Evolutionary conservation across 1,140 invertebrate genomes (phyloP), one percentile per base, ranked within the genome.

Genomic region (Drosophila punjabiensis): DNA sequence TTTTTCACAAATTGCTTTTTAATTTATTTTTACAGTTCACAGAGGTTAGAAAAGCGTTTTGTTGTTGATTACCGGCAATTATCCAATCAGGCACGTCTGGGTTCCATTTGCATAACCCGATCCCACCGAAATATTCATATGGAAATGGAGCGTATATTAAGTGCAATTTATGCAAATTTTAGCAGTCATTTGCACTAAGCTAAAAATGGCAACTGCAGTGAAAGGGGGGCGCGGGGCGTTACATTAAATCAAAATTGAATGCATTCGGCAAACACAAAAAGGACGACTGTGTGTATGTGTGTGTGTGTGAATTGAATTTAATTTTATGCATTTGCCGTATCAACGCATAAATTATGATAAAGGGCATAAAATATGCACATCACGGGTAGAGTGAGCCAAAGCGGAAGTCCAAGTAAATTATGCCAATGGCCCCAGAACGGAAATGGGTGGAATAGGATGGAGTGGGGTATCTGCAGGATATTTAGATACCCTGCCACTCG

Each of bases 331-430:
- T 84, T 84, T 84, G 81, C 81, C 48, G 67, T 77, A 84, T 81
- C 71, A 73, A 71, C 76, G 81, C 76, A 84, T 84, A 84, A 84
- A 84, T 84, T 84, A 84, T 84, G 81, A 84, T 84, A 84, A 84
- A 84, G 80, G 76, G 70, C 81, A 84, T 84, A 84, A 84, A 84
- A 84, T 84, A 84, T 81, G 73, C 53, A 76, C 50, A 41, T 16
- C 47, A 28, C 14, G 47, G 56, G 18, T 33, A 6, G 47, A 65
- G 64, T 68, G 64, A 79, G 67, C 69, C 77, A 76, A 74, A 79
- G 64, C 75, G 81, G 81, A 75, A 76, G 61, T 73, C 47, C 61
- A 73, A 83, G 76, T 83, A 84, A 80, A 83, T 83, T 83, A 83
- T 76, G 81, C 63, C 69, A 71, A 80, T 76, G 76, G 65, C 35